A percentile compares a stretch with the other conserved stretches of the same genome.
Evolutionary conservation across 1,140 invertebrate genomes (phyloP).

Genomic region (Conopomorpha cramerella): DNA sequence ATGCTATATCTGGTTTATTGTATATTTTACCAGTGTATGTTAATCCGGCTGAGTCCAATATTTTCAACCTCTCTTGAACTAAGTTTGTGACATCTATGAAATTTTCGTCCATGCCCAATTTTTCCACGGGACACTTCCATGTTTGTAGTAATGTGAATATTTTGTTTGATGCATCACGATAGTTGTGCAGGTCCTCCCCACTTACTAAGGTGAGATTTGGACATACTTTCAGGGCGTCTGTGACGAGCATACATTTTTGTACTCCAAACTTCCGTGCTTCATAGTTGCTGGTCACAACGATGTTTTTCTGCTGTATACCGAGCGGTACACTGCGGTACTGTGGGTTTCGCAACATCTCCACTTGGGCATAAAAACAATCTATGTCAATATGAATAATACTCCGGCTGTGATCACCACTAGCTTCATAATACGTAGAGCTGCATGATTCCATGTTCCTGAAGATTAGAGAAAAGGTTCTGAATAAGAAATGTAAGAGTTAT

Average conservation of each 20-base stretch:
- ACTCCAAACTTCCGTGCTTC: conserved; percentile 72
- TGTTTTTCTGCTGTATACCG: conserved; percentile 79
- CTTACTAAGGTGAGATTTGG: conserved; percentile 71
- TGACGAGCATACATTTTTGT: conserved; percentile 73
- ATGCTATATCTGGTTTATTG: conserved; percentile 57
- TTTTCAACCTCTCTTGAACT: conserved; percentile 60
- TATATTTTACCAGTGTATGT: conserved; percentile 62
- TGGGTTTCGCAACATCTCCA: conserved; percentile 75
- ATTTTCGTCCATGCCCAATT: conserved; percentile 81
- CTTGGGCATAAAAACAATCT: conserved; percentile 84
- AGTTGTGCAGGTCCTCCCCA: conserved; percentile 77
- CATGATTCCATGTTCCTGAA: conserved; percentile 53
- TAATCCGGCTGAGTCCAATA: conserved; percentile 19
- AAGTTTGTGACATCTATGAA: conserved; percentile 75
- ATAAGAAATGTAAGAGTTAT: too few relatives aligned
- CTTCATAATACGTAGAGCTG: conserved; percentile 31
- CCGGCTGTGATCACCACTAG: conserved; percentile 57
- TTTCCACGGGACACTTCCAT: conserved; percentile 73
- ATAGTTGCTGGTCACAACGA: conserved; percentile 82
- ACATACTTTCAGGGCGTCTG: conserved; percentile 70
- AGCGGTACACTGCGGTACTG: conserved; percentile 67
- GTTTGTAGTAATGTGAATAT: conserved; percentile 69
- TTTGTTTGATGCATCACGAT: conserved; percentile 72
- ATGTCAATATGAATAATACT: conserved; percentile 78
- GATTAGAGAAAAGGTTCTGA: too few relatives aligned